These are phyloP conservation scores for Brachionichthys hirsutus DNA, from an alignment of 2,113 vertebrate species.

Conservation along the genomic window DNA sequence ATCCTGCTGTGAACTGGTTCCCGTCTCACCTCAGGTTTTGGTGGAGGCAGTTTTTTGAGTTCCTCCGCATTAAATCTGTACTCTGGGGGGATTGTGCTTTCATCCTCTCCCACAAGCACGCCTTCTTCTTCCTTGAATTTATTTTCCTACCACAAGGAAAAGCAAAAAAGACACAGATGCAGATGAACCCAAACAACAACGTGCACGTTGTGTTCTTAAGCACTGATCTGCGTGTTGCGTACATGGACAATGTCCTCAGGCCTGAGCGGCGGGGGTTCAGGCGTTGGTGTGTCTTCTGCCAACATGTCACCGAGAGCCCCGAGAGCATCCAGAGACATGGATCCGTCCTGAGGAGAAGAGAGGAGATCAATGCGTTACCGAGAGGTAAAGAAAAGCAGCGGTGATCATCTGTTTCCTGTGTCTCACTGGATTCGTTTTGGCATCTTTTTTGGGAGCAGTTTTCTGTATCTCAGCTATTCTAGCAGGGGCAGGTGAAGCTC, in stretches of 20 bases:
- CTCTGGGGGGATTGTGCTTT: conserved; percentile 57
- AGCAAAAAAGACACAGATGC: too few relatives aligned
- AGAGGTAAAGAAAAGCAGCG: neutral
- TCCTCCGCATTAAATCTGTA: conserved; percentile 68
- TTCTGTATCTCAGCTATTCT: neutral
- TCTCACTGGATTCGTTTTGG: conserved; percentile 24
- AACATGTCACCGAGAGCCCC: conserved; percentile 54
- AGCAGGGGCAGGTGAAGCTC: conserved; percentile 33
- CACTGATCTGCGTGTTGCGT: neutral
- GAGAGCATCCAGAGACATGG: conserved; percentile 68
- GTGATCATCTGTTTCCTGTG: neutral
- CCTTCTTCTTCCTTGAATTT: too few relatives aligned
- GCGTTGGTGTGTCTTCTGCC: conserved; percentile 43
- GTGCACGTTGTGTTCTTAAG: too few relatives aligned
- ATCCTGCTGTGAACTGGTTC: neutral
- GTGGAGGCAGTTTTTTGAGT: conserved; percentile 53
- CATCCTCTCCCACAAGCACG: conserved; percentile 14
- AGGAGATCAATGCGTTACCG: neutral
- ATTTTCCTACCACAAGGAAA: too few relatives aligned
- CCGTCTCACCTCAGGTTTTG: conserved; percentile 62
- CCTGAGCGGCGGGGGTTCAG: conserved; percentile 58
- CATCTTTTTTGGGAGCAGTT: conserved; percentile 3
- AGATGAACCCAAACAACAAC: too few relatives aligned
- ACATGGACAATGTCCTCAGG: conserved; percentile 68
- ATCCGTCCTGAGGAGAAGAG: conserved; percentile 41